Evolutionary conservation across 2,113 vertebrate genomes (phyloP), one percentile per base, ranked within the genome.

Genomic region (Nothobranchius furzeri): DNA sequence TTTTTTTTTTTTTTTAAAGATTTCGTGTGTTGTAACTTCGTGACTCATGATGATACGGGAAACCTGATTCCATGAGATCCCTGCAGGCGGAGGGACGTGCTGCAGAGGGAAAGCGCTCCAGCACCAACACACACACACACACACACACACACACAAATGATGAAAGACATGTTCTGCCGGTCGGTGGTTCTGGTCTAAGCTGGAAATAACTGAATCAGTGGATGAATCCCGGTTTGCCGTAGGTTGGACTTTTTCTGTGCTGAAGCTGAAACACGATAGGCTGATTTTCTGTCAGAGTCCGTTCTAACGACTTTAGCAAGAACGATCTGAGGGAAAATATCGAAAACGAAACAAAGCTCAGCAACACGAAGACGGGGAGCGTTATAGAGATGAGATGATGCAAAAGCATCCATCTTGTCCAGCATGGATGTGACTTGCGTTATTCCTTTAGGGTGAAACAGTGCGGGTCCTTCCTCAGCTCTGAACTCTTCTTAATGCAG

Each of bases 251-350:
- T 6, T 70, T 73, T 46, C 60, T 62, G 49, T n/a, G 35, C 17
- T 1, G 13, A n/a, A 53, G 52, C 35, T 76, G 76, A 51, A 85
- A 87, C 12, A 7, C 6, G 80, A 89, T 25, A 6, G 24, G 43
- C 49, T 46, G 75, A 54, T 67, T 76, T 77, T 58, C 77, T 62
- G 67, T 77, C 83, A 64, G 12, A 77, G 61, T 75, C 79, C 60
- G 52, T 82, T 47, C n/a, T 85, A 81, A 87, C 53, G 53, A 81
- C 63, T 79, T 85, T 62, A 79, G 47, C 78, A 64, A 64, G 42
- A 60, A 12, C 9, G 4, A 48, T 13, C 4, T 1, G 14, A 45
- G 1, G 14, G 65, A 35, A 6, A 57, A 25, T 1, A 54, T 30
- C 12, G 15, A 40, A 12, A 55, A 7, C 1, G 2, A 45, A n/a